A percentile compares a stretch with the other conserved stretches of the same genome.
Evolutionary conservation across 2,888 invertebrate species (phyloP).

Genomic region (Troglohyphantes excavatus): DNA sequence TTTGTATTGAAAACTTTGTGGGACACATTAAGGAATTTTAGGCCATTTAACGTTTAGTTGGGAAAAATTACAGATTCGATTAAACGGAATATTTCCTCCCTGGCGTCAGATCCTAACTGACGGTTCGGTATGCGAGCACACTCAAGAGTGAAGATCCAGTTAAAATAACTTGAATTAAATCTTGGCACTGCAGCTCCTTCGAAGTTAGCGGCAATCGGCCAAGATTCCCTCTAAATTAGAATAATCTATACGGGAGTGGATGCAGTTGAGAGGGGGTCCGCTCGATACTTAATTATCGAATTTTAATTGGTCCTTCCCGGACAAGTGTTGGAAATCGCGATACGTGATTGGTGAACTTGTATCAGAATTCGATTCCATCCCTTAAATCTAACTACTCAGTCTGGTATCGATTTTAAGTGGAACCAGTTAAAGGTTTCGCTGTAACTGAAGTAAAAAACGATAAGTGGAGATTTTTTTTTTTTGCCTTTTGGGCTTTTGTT

Average conservation of each 20-base stretch:
- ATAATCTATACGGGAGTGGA: not conserved
- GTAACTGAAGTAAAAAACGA: no score
- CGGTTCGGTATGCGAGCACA: not conserved
- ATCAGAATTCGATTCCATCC: not conserved
- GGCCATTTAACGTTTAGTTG: no score
- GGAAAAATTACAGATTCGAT: no score
- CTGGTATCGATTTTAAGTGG: not conserved
- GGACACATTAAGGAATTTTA: no score
- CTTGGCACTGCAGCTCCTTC: not conserved
- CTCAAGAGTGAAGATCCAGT: not conserved
- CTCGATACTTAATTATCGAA: slow-evolving; percentile 42
- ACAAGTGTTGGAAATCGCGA: slow-evolving; percentile 1
- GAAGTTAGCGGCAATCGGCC: not conserved
- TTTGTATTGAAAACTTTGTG: no score
- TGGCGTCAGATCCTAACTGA: no score
- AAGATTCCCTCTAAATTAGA: slow-evolving; percentile 1
- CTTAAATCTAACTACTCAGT: not conserved
- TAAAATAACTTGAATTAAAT: slow-evolving; percentile 5
- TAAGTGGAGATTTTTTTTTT: no score
- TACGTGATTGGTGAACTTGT: not conserved
- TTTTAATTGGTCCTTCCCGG: slow-evolving; percentile 17
- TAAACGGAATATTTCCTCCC: no score
- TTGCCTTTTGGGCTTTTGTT: no score
- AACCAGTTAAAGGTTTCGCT: no score
- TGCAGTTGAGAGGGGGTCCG: not conserved